Evolutionary conservation across 2,113 vertebrate genomes (phyloP).

Genomic region (Corythornis cristatus): DNA sequence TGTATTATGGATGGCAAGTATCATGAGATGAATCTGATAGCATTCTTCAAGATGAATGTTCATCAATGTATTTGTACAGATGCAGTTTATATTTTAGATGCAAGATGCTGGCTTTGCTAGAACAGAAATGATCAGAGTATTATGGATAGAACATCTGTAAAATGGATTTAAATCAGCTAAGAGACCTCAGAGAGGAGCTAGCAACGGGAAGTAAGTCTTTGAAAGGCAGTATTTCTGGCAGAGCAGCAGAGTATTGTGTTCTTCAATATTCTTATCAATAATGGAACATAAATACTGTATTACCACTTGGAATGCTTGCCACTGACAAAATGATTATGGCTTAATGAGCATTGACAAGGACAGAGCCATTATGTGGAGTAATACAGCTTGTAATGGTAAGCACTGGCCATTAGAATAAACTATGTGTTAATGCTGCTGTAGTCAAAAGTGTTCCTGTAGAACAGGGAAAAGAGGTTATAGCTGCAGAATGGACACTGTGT

Average conservation of each 20-base stretch:
- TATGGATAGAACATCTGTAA: background rate
- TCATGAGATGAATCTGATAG: background rate
- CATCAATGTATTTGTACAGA: background rate
- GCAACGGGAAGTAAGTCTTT: background rate
- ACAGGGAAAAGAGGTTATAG: background rate
- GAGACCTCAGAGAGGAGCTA: background rate
- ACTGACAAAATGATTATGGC: constrained; percentile 9
- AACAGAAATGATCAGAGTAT: background rate
- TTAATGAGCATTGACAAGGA: constrained; percentile 41
- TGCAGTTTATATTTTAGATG: background rate
- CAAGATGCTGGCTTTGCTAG: background rate
- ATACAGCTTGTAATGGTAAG: background rate
- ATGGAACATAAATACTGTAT: constrained; percentile 35
- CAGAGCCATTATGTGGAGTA: constrained; percentile 1
- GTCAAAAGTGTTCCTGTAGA: background rate
- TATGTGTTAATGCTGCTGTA: background rate
- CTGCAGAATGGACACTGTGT: background rate
- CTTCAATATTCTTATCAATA: constrained; percentile 39
- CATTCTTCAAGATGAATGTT: background rate
- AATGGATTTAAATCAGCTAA: background rate
- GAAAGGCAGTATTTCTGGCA: background rate
- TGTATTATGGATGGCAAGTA: background rate
- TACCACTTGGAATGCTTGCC: background rate
- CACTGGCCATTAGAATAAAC: background rate
- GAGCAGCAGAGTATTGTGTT: background rate